A percentile compares a stretch with the other conserved stretches of the same genome.
Evolutionary conservation across 1,140 invertebrate species (phyloP).

Genomic region (Drosophila ambigua): DNA sequence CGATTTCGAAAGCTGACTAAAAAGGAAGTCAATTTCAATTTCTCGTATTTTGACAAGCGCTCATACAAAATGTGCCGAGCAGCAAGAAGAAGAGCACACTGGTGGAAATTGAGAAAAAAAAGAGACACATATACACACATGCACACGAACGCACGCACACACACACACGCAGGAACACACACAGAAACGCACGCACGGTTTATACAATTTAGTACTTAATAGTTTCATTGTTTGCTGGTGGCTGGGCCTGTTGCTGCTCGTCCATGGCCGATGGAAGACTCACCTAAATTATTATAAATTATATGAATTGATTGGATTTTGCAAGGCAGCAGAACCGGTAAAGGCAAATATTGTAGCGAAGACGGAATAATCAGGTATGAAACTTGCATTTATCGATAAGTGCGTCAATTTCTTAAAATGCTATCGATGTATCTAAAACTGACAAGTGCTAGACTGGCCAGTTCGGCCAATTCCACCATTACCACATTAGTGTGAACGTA

Average conservation of each 20-base stretch:
- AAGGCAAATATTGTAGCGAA: conserved; percentile 54
- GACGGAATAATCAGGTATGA: conserved; percentile 39
- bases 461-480: too few species aligned
- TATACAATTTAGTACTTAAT: conserved; percentile 6
- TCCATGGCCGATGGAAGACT: conserved; percentile 15
- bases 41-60: conserved; percentile 76
- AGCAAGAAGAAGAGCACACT: conserved; percentile 67
- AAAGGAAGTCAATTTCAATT: conserved; percentile 55
- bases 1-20: background rate
- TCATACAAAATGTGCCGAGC: conserved; percentile 78
- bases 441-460: too few species aligned
- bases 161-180: conserved; percentile 12
- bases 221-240: background rate
- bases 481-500: too few species aligned
- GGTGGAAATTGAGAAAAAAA: conserved; percentile 73
- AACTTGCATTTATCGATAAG: conserved; percentile 36
- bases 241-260: background rate
- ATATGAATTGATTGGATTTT: conserved; percentile 41
- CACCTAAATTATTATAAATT: conserved; percentile 49
- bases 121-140: conserved; percentile 61
- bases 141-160: conserved; percentile 36
- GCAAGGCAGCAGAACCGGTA: conserved; percentile 50
- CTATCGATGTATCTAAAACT: too few species aligned
- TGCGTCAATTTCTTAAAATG: background rate
- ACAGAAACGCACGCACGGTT: conserved; percentile 18